Evolutionary conservation across 2,113 vertebrate species (phyloP).

Genomic region (Saccopteryx leptura): DNA sequence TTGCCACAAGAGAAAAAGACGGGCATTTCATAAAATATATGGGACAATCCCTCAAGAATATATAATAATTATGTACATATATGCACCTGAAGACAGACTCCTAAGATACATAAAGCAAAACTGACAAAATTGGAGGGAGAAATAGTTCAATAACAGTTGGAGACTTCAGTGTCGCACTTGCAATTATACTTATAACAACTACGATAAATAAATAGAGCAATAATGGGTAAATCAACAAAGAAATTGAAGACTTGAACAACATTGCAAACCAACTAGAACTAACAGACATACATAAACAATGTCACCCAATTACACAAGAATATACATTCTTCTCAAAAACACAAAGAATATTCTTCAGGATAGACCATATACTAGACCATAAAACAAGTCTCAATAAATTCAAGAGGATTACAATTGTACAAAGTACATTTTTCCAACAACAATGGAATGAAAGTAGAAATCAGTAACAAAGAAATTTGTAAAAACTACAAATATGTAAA

Average conservation of each 20-base stretch:
- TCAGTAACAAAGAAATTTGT: neutral
- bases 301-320: neutral
- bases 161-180: neutral
- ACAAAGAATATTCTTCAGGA: neutral
- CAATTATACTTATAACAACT: neutral
- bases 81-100: neutral
- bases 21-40: neutral
- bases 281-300: neutral
- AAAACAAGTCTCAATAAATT: slow-evolving; percentile 6
- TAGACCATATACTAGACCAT: neutral
- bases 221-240: neutral
- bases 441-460: slow-evolving; percentile 26
- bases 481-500: slow-evolving; percentile 4
- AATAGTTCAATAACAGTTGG: neutral
- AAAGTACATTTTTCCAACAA: neutral
- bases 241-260: slow-evolving; percentile 5
- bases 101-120: slow-evolving; percentile 44
- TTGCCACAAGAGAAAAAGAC: neutral
- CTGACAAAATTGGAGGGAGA: neutral
- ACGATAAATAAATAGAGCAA: neutral
- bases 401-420: neutral
- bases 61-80: neutral
- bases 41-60: neutral
- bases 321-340: neutral
- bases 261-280: neutral